phyloP scores from a whole-genome alignment of 1,140 invertebrate genomes.

The Lepidostoma basale region DNA sequence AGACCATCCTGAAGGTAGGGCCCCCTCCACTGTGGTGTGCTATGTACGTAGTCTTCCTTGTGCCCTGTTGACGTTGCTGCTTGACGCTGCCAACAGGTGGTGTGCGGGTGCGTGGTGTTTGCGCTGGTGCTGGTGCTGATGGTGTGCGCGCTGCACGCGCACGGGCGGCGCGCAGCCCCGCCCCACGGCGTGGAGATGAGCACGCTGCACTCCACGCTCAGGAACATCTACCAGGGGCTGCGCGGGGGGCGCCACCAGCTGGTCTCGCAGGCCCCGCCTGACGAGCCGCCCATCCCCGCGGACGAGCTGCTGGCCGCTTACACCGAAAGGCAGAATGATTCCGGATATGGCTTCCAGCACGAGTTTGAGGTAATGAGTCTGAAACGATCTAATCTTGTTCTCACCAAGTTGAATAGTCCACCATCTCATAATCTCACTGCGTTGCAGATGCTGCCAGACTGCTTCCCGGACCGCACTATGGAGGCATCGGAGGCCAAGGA shows the following conservation, averaged over 20 bases:
- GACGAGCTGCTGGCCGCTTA: constrained; percentile 75
- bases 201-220: constrained; percentile 61
- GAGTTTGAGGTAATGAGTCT: constrained; percentile 86
- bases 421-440: background rate
- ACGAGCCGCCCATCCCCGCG: constrained; percentile 79
- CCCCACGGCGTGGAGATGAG: constrained; percentile 79
- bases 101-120: constrained; percentile 69
- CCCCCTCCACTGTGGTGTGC: background rate
- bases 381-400: too few relatives aligned
- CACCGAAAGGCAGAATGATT: constrained; percentile 80
- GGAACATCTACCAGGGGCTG: constrained; percentile 50
- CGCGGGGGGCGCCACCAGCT: constrained; percentile 69
- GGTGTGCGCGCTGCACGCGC: constrained; percentile 74
- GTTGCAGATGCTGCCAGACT: constrained; percentile 74
- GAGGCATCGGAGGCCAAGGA: constrained; percentile 85
- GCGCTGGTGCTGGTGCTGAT: constrained; percentile 69
- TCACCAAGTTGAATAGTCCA: too few relatives aligned
- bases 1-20: constrained; percentile 40
- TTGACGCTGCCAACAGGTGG: constrained; percentile 59
- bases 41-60: too few relatives aligned
- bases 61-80: too few relatives aligned
- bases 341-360: constrained; percentile 86
- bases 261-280: constrained; percentile 71
- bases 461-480: constrained; percentile 85
- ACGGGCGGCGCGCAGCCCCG: constrained; percentile 72